Conservation (phyloP, 1,140 invertebrate species). For the Pinna nobilis region DNA sequence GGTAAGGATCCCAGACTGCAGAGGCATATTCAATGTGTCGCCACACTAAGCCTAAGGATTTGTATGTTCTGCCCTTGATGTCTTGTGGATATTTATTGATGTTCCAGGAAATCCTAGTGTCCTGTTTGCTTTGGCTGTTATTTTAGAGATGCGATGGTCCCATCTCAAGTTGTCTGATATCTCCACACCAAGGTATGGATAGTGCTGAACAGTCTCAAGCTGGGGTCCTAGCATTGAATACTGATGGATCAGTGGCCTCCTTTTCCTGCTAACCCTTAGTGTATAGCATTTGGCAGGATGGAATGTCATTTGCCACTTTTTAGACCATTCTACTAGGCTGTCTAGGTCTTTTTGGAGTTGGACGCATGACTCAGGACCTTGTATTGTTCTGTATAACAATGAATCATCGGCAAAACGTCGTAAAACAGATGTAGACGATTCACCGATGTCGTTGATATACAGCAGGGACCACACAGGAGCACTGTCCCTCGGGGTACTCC, state of each 20-base stretch:
- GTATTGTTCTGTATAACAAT: constrained; percentile 6
- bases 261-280: background rate
- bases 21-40: background rate
- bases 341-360: constrained; percentile 11
- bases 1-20: too few species aligned
- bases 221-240: constrained; percentile 1
- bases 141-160: background rate
- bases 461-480: background rate
- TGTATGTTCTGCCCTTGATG: background rate
- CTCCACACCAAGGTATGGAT: constrained; percentile 25
- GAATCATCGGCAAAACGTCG: constrained; percentile 34
- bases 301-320: constrained; percentile 23
- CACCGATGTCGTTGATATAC: constrained; percentile 24
- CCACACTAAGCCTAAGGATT: background rate
- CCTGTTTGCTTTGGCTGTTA: background rate
- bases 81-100: background rate
- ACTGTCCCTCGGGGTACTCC: background rate
- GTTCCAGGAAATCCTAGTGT: background rate
- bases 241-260: background rate
- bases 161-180: background rate
- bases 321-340: constrained; percentile 9
- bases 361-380: too few species aligned
- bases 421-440: background rate
- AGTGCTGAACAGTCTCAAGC: constrained; percentile 9
- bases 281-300: too few species aligned